Evolutionary conservation across 2,797 vertebrate species (phyloP).

Genomic region (Craterocephalus amniculus): DNA sequence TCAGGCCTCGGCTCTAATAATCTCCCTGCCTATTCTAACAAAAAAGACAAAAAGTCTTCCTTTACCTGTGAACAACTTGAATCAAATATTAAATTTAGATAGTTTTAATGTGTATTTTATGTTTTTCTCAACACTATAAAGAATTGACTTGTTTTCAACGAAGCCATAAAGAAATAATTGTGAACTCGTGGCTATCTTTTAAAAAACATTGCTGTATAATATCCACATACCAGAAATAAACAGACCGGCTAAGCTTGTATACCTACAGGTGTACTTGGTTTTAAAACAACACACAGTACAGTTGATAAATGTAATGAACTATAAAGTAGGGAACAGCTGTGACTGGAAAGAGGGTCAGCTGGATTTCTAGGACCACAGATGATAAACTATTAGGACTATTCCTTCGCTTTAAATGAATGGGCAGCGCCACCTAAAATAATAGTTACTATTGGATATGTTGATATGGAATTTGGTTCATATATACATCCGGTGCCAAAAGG

Average conservation of each 20-base stretch:
- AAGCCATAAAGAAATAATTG: not conserved
- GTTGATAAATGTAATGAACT: too few relatives aligned
- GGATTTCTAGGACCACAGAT: too few relatives aligned
- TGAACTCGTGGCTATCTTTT: not conserved
- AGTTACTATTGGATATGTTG: too few relatives aligned
- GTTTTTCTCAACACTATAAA: constrained; percentile 8
- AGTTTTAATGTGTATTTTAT: not conserved
- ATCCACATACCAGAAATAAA: constrained; percentile 2
- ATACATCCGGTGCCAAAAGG: too few relatives aligned
- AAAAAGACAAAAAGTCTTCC: constrained; percentile 3
- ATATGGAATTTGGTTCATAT: too few relatives aligned
- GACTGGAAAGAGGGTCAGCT: too few relatives aligned
- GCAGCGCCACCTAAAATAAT: too few relatives aligned
- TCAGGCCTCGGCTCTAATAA: constrained; percentile 37
- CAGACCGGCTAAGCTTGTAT: too few relatives aligned
- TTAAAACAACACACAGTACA: too few relatives aligned
- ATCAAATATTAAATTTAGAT: constrained; percentile 4
- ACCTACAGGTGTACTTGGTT: too few relatives aligned
- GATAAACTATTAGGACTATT: too few relatives aligned
- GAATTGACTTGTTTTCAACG: constrained; percentile 5
- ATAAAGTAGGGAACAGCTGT: too few relatives aligned
- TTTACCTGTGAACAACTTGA: constrained; percentile 17
- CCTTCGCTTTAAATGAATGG: not conserved
- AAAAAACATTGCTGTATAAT: constrained; percentile 1
- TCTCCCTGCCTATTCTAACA: constrained; percentile 16